Base-by-base conservation (phyloP, 2,113 vertebrate species). In the Manacus vitellinus region DNA sequence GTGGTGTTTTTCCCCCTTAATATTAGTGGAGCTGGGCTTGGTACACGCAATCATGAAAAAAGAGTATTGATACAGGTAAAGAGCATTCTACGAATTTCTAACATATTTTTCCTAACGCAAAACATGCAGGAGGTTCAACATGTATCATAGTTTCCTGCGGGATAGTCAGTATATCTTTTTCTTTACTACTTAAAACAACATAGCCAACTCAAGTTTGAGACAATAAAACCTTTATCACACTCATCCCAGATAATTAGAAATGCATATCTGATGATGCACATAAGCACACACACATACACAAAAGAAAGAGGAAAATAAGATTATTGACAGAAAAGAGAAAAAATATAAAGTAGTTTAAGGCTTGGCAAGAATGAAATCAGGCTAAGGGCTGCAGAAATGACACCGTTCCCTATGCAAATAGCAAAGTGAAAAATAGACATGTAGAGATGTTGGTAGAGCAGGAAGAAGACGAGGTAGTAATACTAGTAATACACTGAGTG, bases 61-160 rank as follows among this genome's bases (percentile, higher is more conserved):
- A 85, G 18, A 90, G 62, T 71, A 95, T n/a, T 87, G 75, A 83
- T 37, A 65, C 43, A 93, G 63, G 92, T 89, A 87, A 78, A 96
- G 35, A 96, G 68, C 8, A 2, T 41, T 51, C 72, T 63, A 58
- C 43, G 93, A 75, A 92, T 97, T 96, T 93, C 84, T 86, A 58
- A 91, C 82, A 47, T 96, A 88, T 59, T 96, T 97, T 97, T 89
- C 79, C 62, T 82, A 72, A 52, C 70, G 88, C n/a, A 82, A 94
- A 96, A 92, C 96, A 91, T 72, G 75, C 83, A 80, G 52, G 41
- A 94, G 47, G 59, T 93, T 92, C 44, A 83, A 92, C 96, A 93
- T 35, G 33, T 44, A 27, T 7, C 14, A 80, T n/a, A 74, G 22
- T 35, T 97, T 92, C 71, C 85, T 82, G 25, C 90, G 77, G 62